Evolutionary conservation across 2,888 invertebrate genomes (phyloP).

Genomic region (Cheilosia variabilis): DNA sequence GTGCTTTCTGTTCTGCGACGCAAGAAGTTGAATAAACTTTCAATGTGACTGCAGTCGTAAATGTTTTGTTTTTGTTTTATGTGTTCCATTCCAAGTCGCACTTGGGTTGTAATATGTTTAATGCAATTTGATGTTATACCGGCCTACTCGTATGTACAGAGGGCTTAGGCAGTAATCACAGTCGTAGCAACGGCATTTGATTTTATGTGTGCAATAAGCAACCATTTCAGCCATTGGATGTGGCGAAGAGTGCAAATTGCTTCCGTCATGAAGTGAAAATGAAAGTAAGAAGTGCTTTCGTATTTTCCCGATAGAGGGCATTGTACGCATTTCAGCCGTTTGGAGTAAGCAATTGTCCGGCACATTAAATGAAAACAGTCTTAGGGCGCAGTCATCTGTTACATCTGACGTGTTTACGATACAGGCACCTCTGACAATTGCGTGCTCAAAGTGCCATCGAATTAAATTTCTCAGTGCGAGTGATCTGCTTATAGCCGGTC

Average conservation of each 20-base stretch:
- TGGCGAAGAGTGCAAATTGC: constrained; percentile 59
- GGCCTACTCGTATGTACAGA: not conserved
- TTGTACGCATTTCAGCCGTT: too few relatives aligned
- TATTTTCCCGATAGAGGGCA: too few relatives aligned
- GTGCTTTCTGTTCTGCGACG: constrained; percentile 29
- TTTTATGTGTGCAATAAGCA: constrained; percentile 61
- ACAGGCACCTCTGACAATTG: too few relatives aligned
- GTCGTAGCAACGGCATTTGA: constrained; percentile 65
- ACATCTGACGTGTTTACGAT: too few relatives aligned
- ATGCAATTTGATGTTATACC: constrained; percentile 68
- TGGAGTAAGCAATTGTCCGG: too few relatives aligned
- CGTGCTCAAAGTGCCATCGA: too few relatives aligned
- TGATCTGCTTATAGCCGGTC: too few relatives aligned
- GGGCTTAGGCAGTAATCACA: constrained; percentile 58
- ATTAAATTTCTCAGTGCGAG: too few relatives aligned
- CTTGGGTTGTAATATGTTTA: constrained; percentile 63
- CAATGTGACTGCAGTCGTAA: constrained; percentile 53
- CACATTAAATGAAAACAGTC: too few relatives aligned
- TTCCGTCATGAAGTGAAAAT: constrained; percentile 63
- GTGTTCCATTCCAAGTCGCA: constrained; percentile 34
- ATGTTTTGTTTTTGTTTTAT: constrained; percentile 66
- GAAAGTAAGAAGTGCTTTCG: not conserved
- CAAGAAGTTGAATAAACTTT: constrained; percentile 38
- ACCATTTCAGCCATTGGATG: constrained; percentile 52
- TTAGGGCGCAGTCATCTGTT: too few relatives aligned